Conservation (phyloP, 2,797 vertebrate species). For the Urocyon cinereoargenteus region DNA sequence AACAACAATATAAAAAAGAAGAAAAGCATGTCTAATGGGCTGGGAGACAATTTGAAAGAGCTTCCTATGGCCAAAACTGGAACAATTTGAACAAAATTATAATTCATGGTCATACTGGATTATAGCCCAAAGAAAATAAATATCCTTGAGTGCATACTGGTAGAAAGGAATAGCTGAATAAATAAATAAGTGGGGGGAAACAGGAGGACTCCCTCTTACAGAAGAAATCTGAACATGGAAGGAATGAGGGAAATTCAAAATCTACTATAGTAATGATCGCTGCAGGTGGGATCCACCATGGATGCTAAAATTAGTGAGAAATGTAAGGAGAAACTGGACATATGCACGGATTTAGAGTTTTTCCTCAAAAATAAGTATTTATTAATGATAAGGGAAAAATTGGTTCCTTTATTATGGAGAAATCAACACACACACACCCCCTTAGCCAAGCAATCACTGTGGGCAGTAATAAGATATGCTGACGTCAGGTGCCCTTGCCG, state of each 20-base stretch:
- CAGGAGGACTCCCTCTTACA: background rate
- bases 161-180: background rate
- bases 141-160: background rate
- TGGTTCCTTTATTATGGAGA: background rate
- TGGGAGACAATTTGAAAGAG: background rate
- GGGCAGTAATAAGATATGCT: background rate
- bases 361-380: background rate
- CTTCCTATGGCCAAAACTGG: background rate
- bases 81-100: background rate
- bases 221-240: background rate
- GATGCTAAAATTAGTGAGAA: background rate
- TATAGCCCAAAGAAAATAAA: background rate
- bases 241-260: background rate
- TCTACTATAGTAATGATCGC: too few relatives aligned
- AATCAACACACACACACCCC: background rate
- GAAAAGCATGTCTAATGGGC: background rate
- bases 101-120: accelerated
- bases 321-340: background rate
- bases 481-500: accelerated
- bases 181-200: background rate
- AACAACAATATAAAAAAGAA: background rate
- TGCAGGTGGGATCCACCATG: accelerated
- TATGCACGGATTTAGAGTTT: background rate
- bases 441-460: too few relatives aligned
- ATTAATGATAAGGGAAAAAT: background rate